Percentiles rank a stretch among this genome's conserved stretches.
Evolutionary conservation across 2,113 vertebrate genomes (phyloP).

Genomic region (Varanus komodoensis): DNA sequence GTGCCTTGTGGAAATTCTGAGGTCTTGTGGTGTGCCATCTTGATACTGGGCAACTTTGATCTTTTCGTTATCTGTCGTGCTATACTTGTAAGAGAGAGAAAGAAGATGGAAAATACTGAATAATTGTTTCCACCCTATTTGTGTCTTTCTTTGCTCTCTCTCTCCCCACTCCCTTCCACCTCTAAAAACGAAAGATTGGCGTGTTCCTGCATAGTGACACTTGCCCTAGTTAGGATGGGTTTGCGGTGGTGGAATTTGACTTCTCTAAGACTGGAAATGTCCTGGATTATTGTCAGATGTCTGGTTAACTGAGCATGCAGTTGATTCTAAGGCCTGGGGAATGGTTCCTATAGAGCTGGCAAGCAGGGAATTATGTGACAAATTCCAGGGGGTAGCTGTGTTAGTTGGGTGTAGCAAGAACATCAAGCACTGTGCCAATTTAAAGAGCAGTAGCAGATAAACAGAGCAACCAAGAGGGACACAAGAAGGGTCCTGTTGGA

Average conservation of each 20-base stretch:
- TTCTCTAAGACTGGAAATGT: neutral
- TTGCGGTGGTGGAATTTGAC: conserved; percentile 1
- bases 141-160: neutral
- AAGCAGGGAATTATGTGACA: neutral
- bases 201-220: conserved; percentile 32
- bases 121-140: too few species aligned
- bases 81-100: neutral
- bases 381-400: neutral
- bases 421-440: neutral
- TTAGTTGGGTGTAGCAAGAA: too few species aligned
- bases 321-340: neutral
- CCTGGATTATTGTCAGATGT: neutral
- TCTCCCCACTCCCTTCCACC: neutral
- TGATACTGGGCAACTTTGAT: neutral
- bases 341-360: neutral
- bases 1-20: neutral
- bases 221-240: conserved; percentile 27
- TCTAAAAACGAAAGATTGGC: conserved; percentile 17
- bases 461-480: neutral
- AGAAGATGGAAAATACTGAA: neutral
- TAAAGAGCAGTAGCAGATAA: neutral
- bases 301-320: neutral
- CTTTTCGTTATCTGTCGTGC: neutral
- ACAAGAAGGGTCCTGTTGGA: too few species aligned
- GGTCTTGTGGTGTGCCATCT: neutral